Percentiles rank a stretch among this genome's conserved stretches.
Conservation (phyloP, 2,797 vertebrate species). For the Falco rusticolus region DNA sequence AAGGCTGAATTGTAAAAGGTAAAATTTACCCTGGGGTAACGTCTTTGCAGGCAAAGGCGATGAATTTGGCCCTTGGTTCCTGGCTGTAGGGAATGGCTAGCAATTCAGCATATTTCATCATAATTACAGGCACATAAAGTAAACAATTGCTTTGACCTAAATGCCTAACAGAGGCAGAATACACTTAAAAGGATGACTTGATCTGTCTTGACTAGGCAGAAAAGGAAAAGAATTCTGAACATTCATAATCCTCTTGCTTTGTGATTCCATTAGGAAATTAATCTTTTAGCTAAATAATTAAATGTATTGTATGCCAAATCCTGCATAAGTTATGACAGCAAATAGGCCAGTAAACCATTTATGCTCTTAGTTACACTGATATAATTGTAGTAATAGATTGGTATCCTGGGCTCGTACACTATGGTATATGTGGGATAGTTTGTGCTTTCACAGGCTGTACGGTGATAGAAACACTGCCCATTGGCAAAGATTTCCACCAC, state of each 20-base stretch:
- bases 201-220: neutral
- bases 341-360: neutral
- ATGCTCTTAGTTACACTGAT: neutral
- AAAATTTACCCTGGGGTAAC: neutral
- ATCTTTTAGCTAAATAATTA: slow-evolving; percentile 50
- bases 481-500: neutral
- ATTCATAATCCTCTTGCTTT: slow-evolving; percentile 9
- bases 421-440: neutral
- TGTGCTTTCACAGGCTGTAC: neutral
- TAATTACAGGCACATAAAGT: neutral
- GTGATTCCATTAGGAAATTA: slow-evolving; percentile 5
- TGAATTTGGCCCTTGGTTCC: neutral
- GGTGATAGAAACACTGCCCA: neutral
- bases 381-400: neutral
- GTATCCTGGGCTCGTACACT: neutral
- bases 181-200: neutral
- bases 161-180: slow-evolving; percentile 6
- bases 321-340: neutral
- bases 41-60: neutral
- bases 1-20: neutral
- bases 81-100: neutral
- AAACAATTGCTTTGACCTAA: slow-evolving; percentile 43
- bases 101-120: slow-evolving; percentile 19
- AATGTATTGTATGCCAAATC: neutral
- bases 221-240: neutral